phyloP scores from a whole-genome alignment of 2,888 invertebrate genomes.

The Achlya flavicornis region DNA sequence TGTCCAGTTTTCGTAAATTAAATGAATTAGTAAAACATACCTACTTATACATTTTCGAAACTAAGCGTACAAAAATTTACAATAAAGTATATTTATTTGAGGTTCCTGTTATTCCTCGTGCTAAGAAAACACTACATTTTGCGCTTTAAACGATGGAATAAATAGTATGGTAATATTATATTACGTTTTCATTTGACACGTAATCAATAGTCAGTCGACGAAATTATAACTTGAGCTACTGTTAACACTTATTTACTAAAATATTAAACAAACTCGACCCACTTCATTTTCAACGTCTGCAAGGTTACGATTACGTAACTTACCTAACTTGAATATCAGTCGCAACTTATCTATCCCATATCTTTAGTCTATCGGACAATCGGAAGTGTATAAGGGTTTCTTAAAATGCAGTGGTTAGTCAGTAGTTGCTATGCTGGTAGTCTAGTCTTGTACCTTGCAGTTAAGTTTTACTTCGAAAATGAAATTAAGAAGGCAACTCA shows the following conservation, averaged over 20 bases:
- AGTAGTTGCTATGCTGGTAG: constrained; percentile 64
- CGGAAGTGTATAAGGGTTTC: constrained; percentile 18
- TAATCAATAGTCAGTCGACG: too few relatives aligned
- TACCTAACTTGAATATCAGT: constrained; percentile 35
- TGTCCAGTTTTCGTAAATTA: too few relatives aligned
- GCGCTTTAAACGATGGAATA: too few relatives aligned
- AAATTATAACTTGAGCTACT: background rate
- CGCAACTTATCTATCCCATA: constrained; percentile 54
- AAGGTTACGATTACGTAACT: constrained; percentile 34
- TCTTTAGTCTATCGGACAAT: constrained; percentile 17
- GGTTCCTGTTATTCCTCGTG: too few relatives aligned
- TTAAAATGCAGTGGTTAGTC: constrained; percentile 62
- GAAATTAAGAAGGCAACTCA: constrained; percentile 57
- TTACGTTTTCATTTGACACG: too few relatives aligned
- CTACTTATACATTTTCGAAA: too few relatives aligned
- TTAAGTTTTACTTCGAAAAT: constrained; percentile 68
- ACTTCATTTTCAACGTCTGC: constrained; percentile 24
- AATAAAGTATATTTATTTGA: too few relatives aligned
- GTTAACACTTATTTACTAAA: background rate
- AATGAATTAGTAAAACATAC: too few relatives aligned
- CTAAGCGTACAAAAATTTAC: too few relatives aligned
- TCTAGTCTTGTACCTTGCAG: constrained; percentile 60
- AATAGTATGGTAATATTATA: too few relatives aligned
- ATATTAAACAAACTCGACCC: constrained; percentile 8
- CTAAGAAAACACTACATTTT: too few relatives aligned